Evolutionary conservation across 1,140 invertebrate species (phyloP).

Genomic region (Papilio aristodemus): DNA sequence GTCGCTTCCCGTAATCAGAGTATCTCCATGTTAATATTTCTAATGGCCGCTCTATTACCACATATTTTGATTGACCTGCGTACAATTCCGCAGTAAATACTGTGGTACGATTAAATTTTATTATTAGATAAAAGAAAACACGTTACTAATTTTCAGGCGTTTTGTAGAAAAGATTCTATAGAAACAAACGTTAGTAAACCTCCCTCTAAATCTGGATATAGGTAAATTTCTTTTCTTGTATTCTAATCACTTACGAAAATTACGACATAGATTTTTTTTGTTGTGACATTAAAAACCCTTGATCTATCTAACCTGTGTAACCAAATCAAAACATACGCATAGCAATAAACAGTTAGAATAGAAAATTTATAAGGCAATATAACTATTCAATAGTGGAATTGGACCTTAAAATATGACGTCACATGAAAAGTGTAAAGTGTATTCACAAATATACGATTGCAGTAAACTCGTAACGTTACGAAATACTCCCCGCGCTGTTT

Average conservation of each 20-base stretch:
- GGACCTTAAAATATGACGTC: slow-evolving; percentile 12
- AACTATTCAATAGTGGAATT: slow-evolving; percentile 8
- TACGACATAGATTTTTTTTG: neutral
- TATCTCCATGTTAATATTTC: slow-evolving; percentile 12
- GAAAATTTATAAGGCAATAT: slow-evolving; percentile 1
- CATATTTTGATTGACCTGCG: neutral
- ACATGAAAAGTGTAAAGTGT: slow-evolving; percentile 7
- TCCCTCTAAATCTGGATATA: too few relatives aligned
- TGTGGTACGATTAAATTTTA: too few relatives aligned
- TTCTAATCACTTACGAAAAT: too few relatives aligned
- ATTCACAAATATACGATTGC: slow-evolving; percentile 16
- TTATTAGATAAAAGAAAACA: too few relatives aligned
- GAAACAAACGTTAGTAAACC: too few relatives aligned
- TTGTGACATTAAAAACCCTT: neutral
- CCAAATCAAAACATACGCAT: neutral
- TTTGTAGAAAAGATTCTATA: too few relatives aligned
- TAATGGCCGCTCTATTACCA: neutral
- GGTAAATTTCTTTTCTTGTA: too few relatives aligned
- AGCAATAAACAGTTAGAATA: slow-evolving; percentile 11
- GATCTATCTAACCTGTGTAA: neutral
- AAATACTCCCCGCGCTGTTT: neutral
- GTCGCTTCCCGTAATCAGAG: slow-evolving; percentile 19
- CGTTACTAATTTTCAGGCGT: too few relatives aligned
- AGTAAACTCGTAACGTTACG: neutral
- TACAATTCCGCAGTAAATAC: too few relatives aligned